Evolutionary conservation across 2,888 invertebrate genomes (phyloP), one percentile per base, ranked within the genome.

Genomic region (Prosapia bicincta): DNA sequence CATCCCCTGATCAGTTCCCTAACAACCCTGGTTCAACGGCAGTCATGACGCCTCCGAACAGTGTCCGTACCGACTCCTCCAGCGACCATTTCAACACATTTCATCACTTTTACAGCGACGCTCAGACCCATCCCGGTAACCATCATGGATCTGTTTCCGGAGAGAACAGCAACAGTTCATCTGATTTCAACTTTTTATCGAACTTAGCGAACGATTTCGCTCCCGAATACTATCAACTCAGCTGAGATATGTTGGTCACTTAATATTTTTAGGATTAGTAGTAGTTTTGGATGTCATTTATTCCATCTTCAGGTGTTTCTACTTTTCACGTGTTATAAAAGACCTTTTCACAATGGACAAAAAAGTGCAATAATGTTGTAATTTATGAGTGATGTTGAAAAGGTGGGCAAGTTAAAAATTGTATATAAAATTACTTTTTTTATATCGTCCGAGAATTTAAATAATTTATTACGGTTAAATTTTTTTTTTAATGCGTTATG

Each of bases 121-220:
- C 43, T 78, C 78, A 54, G 82, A 78, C 74, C 13, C 78, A 78
- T 83, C 83, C 78, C 81, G 80, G 30, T 81, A 83, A 74, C 78
- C 83, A 79, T 82, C 84, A 66, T 83, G 86, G 65, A 71, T 84
- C 84, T 13, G 38, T 38, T 3, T 85, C 89, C 25, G 90, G 92
- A 70, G 94, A 95, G 82, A 94, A 94, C 85, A 94, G 94, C 81
- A 95, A 95, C 84, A 94, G 94, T 84, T 95, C 95, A n/a, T 95
- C 96, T 30, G 96, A 96, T 85, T 96, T 96, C 86, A 96, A 96
- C 85, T 97, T 97, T 85, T 89, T 97, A 79, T 95, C 95, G 86
- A 96, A 94, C 85, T 88, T 96, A 83, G 95, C 96, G 79, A 96
- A 95, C 85, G 96, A 96, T 85, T 96, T 96, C 85, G 94, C 94